Evolutionary conservation across 2,113 vertebrate genomes (phyloP), one percentile per base, ranked within the genome.

Genomic region (Myotis brandtii): DNA sequence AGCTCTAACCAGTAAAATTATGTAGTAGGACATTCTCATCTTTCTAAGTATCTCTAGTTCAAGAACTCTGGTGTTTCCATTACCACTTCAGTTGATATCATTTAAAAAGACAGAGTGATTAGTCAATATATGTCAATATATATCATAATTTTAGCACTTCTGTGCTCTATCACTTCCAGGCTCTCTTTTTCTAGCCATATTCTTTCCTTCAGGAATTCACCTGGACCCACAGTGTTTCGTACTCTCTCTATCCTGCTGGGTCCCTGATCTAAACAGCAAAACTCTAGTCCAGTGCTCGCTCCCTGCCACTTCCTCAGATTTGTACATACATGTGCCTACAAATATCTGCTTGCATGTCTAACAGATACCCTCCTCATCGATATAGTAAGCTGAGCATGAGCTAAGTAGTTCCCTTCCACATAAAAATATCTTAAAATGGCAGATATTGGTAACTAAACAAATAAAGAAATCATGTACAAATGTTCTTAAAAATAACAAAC

Each of bases 31-130:
- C 10, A 67, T 2, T 82, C 62, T 72, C 54, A 62, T 40, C 50
- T 85, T 66, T 64, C 12, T 83, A 66, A 75, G 69, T 72, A 46
- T 83, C 66, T 40, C 27, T 79, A 46, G 86, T 56, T 75, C 11
- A 34, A 79, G 27, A 93, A 43, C 72, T 81, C 7, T 87, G 5
- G 3, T 67, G 12, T 77, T 93, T 93, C 56, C 56, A 72, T 77
- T 56, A 70, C 17, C 66, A 46, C 30, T 81, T 87, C 6, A 32
- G 2, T 89, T 80, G 27, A 43, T 75, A 16, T 40, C 16, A 30
- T 54, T 86, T 87, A 87, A 69, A 32, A 94, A 94, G 84, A 86
- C 76, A 27, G 79, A 92, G 37, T 62, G 1, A 34, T 69, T 34
- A 54, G 20, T 87, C 54, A 83, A 18, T 48, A 43, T 54, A 4